These are phyloP conservation scores for Endomychus coccineus DNA, from an alignment of 2,888 invertebrate genomes.

Conservation along the genomic window DNA sequence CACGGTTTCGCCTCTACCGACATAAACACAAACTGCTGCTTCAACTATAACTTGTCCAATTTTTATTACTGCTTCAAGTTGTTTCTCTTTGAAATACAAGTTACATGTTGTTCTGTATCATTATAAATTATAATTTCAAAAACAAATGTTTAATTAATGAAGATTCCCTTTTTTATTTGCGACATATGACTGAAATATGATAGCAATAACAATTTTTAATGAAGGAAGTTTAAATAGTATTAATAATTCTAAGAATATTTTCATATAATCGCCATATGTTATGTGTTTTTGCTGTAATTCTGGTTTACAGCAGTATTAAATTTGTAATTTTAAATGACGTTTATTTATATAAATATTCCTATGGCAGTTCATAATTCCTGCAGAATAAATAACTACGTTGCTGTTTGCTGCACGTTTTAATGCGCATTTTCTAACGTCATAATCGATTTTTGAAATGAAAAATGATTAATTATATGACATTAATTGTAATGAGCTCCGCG, in stretches of 20 bases:
- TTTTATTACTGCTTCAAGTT: constrained; percentile 8
- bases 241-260: constrained; percentile 21
- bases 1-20: constrained; percentile 12
- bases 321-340: constrained; percentile 22
- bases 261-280: constrained; percentile 23
- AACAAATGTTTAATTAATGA: constrained; percentile 27
- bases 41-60: constrained; percentile 11
- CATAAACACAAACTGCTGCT: constrained; percentile 7
- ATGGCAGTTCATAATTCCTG: constrained; percentile 5
- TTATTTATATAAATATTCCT: constrained; percentile 7
- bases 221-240: too few species aligned
- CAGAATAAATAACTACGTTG: too few species aligned
- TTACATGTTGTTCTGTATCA: constrained; percentile 16
- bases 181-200: too few species aligned
- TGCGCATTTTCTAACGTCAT: too few species aligned
- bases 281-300: constrained; percentile 22
- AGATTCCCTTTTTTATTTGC: constrained; percentile 15
- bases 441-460: too few species aligned
- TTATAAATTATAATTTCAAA: constrained; percentile 25
- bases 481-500: too few species aligned
- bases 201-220: too few species aligned
- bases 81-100: constrained; percentile 2
- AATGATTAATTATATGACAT: too few species aligned
- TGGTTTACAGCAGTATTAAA: constrained; percentile 24
- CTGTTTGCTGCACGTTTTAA: too few species aligned